phyloP scores from a whole-genome alignment of 1,140 invertebrate genomes.

The Euborellia annulipes region DNA sequence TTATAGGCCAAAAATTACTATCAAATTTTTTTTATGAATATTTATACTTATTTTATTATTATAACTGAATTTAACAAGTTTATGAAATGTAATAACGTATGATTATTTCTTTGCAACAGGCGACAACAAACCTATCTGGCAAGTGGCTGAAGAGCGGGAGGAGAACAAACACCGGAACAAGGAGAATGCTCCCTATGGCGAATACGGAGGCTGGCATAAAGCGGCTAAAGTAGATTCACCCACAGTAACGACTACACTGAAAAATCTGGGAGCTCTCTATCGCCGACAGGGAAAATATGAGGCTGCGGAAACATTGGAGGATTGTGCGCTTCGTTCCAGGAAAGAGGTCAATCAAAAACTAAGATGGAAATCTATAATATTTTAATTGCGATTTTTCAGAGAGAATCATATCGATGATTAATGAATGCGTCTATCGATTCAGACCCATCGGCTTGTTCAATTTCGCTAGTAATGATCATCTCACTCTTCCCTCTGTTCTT shows the following conservation, averaged over 20 bases:
- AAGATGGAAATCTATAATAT: no score
- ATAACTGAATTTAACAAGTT: no score
- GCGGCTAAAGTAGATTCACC: constrained; percentile 97
- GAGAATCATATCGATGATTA: no score
- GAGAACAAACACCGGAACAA: constrained; percentile 85
- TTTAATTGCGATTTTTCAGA: no score
- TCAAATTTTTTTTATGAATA: not conserved
- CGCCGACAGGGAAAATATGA: constrained; percentile 96
- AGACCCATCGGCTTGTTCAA: no score
- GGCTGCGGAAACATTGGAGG: constrained; percentile 95
- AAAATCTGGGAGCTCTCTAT: constrained; percentile 94
- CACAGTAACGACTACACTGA: constrained; percentile 91
- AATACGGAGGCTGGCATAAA: constrained; percentile 96
- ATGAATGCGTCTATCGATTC: no score
- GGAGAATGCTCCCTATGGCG: constrained; percentile 79
- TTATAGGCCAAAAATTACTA: not conserved
- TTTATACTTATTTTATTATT: constrained; percentile 5
- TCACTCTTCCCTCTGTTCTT: no score
- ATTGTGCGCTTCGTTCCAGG: constrained; percentile 84
- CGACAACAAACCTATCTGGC: constrained; percentile 98
- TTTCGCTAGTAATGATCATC: no score
- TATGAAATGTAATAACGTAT: no score
- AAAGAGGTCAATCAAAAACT: constrained; percentile 61
- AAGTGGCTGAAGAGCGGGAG: constrained; percentile 92
- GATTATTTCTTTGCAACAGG: no score